These are phyloP conservation scores for Polydrusus tereticollis DNA, from an alignment of 2,888 invertebrate species.

Conservation along the genomic window DNA sequence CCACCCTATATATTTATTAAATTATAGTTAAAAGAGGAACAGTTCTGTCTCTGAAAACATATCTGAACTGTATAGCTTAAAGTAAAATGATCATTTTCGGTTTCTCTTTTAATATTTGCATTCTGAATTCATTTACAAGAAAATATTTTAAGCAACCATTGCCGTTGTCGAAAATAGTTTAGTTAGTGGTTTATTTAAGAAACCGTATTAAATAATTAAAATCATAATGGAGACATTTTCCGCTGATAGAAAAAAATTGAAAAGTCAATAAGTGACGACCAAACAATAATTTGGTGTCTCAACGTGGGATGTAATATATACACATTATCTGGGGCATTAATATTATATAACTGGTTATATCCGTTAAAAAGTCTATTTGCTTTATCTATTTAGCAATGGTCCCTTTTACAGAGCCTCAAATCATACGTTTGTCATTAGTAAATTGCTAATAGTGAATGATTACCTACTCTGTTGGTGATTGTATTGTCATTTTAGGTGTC, in stretches of 20 bases:
- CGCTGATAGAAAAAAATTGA: conserved; percentile 1
- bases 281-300: conserved; percentile 10
- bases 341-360: conserved; percentile 62
- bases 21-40: conserved; percentile 28
- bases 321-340: conserved; percentile 59
- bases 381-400: conserved; percentile 40
- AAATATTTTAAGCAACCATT: no score
- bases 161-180: no score
- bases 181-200: no score
- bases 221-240: not conserved
- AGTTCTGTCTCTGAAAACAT: conserved; percentile 63
- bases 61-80: conserved; percentile 58
- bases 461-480: not conserved
- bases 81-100: not conserved
- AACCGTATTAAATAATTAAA: no score
- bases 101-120: not conserved
- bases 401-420: conserved; percentile 35
- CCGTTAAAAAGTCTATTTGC: conserved; percentile 54
- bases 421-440: conserved; percentile 15
- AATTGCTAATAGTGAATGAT: conserved; percentile 1
- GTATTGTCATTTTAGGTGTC: not conserved
- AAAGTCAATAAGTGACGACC: conserved; percentile 13
- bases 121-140: no score
- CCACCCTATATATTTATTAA: no score
- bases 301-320: conserved; percentile 41